phyloP scores from a whole-genome alignment of 2,888 invertebrate genomes.

The Apoda limacodes region DNA sequence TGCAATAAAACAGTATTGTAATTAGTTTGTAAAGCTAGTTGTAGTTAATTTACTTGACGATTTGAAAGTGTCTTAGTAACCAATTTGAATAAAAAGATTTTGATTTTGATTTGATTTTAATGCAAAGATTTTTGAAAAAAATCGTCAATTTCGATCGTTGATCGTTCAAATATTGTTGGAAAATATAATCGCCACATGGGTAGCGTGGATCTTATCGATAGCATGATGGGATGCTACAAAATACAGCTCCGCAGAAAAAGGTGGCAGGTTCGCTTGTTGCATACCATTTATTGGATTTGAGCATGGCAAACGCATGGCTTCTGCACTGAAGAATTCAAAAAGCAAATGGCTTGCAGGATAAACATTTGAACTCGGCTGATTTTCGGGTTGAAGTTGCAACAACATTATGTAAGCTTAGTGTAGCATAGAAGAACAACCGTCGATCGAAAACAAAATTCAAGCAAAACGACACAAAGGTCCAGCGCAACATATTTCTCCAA shows the following conservation, averaged over 20 bases:
- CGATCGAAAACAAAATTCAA: conserved; percentile 19
- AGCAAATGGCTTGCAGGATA: conserved; percentile 4
- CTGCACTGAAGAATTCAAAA: conserved; percentile 16
- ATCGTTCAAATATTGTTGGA: conserved; percentile 21
- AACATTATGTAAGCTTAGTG: conserved; percentile 4
- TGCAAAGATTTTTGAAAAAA: too few species aligned
- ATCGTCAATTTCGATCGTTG: too few species aligned
- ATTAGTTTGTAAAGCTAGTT: too few species aligned
- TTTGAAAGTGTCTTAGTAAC: too few species aligned
- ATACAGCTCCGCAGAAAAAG: conserved; percentile 18
- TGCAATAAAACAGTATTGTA: too few species aligned
- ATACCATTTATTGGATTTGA: conserved; percentile 21
- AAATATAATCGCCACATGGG: conserved; percentile 25
- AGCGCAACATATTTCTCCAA: conserved; percentile 18
- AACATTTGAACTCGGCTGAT: too few species aligned
- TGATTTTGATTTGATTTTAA: too few species aligned
- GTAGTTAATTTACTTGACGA: too few species aligned
- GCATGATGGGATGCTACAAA: conserved; percentile 22
- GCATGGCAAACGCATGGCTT: conserved; percentile 20
- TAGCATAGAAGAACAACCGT: neutral
- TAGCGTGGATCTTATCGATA: conserved; percentile 25
- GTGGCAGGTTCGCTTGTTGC: conserved; percentile 28
- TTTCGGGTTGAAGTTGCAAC: conserved; percentile 13
- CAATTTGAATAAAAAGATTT: too few species aligned
- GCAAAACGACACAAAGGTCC: conserved; percentile 16